These are phyloP conservation scores for Brenthis daphne DNA, from an alignment of 2,888 invertebrate species.

Conservation along the genomic window DNA sequence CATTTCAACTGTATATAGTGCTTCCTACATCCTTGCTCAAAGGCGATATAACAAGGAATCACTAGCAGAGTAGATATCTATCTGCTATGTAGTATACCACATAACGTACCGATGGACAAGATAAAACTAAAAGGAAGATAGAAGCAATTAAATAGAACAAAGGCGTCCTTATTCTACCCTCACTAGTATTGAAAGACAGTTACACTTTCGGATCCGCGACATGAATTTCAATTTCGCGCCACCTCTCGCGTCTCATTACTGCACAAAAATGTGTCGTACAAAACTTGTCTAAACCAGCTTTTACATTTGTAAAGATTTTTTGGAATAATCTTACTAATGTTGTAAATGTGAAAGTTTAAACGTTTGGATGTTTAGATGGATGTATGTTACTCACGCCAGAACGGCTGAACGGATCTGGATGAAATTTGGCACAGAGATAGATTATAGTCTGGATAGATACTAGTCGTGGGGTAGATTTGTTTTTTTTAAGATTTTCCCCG, in stretches of 20 bases:
- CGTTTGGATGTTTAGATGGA: too few relatives aligned
- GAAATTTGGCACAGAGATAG: too few relatives aligned
- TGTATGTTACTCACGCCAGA: too few relatives aligned
- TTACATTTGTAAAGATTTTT: background rate
- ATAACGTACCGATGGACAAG: conserved; percentile 10
- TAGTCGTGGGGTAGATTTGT: too few relatives aligned
- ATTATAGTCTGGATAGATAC: too few relatives aligned
- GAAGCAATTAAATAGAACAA: conserved; percentile 22
- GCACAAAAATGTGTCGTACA: conserved; percentile 15
- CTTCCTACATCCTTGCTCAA: too few relatives aligned
- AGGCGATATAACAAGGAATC: too few relatives aligned
- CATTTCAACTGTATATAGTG: too few relatives aligned
- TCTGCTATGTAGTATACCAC: background rate
- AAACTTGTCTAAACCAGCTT: conserved; percentile 5
- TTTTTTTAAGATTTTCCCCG: too few relatives aligned
- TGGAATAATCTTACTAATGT: background rate
- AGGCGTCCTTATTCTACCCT: conserved; percentile 11
- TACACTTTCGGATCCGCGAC: conserved; percentile 21
- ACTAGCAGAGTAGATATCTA: background rate
- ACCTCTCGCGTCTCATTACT: conserved; percentile 22
- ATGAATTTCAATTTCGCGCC: conserved; percentile 18
- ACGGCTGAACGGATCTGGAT: too few relatives aligned
- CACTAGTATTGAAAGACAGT: conserved; percentile 20
- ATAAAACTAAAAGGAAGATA: conserved; percentile 11
- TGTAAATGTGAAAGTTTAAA: background rate